Evolutionary conservation across 2,888 invertebrate species (phyloP), one percentile per base, ranked within the genome.

Genomic region (Epiblema foenella): DNA sequence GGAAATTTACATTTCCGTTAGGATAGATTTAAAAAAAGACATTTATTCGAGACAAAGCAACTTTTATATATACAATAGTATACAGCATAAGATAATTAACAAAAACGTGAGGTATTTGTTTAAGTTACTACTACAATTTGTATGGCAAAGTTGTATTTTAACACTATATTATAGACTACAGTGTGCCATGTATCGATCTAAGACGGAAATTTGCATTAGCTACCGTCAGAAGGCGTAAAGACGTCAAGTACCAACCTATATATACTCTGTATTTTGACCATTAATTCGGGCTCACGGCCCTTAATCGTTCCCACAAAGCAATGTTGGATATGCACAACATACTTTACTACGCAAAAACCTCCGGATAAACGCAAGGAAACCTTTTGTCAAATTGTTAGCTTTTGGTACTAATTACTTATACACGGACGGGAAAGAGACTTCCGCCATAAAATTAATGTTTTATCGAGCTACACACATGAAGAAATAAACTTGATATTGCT

Each of bases 221-320:
- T 33, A 33, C 81, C 83, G 78, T 73, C 37, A 77, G 81, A 78
- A 81, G 79, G 81, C 81, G 83, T 76, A 81, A 83, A 81, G 79
- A 80, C 80, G 82, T 81, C 84, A 83, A 82, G 83, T 79, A 81
- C 80, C 81, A 24, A 24, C 4, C 24, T 24, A 24, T 24, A 24
- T 80, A 82, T 79, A 81, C 80, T 81, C 80, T 82, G 82, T 84
- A 87, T 89, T 87, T 88, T 87, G 85, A 84, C 83, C 83, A 88
- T 89, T 89, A 89, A 85, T 81, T 81, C 80, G 77, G 79, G 82
- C 76, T 79, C 82, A 83, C 80, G 77, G 7, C n/a, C n/a, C n/a
- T 8, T 46, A 46, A n/a, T 66, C 78, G 80, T 79, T 76, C 79
- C 77, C 70, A 75, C 78, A 81, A 81, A 85, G 71, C 60, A 57